Evolutionary conservation across 2,797 vertebrate species (phyloP).

Genomic region (Chelon auratus): DNA sequence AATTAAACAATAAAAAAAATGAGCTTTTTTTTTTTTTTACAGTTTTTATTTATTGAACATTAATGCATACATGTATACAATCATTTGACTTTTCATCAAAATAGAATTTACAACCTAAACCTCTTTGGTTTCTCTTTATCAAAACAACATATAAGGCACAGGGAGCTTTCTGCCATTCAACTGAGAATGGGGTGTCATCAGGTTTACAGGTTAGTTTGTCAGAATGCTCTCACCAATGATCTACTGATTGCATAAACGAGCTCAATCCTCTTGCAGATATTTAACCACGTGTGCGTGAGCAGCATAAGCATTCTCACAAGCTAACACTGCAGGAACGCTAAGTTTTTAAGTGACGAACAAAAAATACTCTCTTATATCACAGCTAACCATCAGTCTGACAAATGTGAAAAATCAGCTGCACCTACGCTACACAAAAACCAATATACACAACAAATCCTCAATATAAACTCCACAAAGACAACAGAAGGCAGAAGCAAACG

Average conservation of each 20-base stretch:
- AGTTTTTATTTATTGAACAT: slow-evolving; percentile 70
- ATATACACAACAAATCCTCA: slow-evolving; percentile 23
- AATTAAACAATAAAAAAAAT: slow-evolving; percentile 76
- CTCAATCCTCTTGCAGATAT: slow-evolving; percentile 31
- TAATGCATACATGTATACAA: slow-evolving; percentile 71
- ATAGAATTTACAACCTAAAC: slow-evolving; percentile 70
- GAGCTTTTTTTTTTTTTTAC: not conserved
- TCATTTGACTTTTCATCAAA: slow-evolving; percentile 71
- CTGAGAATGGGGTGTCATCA: slow-evolving; percentile 25
- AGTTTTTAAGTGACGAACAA: slow-evolving; percentile 54
- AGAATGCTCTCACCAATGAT: slow-evolving; percentile 49
- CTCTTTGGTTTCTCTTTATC: slow-evolving; percentile 77
- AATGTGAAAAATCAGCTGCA: slow-evolving; percentile 30
- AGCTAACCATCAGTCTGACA: slow-evolving; percentile 26
- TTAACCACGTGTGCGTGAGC: slow-evolving; percentile 49
- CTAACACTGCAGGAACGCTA: slow-evolving; percentile 38
- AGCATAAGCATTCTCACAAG: slow-evolving; percentile 49
- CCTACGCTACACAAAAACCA: slow-evolving; percentile 41
- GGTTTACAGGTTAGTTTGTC: slow-evolving; percentile 51
- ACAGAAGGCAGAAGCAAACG: slow-evolving; percentile 40
- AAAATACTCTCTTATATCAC: slow-evolving; percentile 53
- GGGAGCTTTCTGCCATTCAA: slow-evolving; percentile 54
- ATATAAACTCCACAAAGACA: slow-evolving; percentile 22
- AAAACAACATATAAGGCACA: slow-evolving; percentile 80
- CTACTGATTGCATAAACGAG: slow-evolving; percentile 32